Evolutionary conservation across 2,797 vertebrate genomes (phyloP).

Genomic region (Pangasius djambal): DNA sequence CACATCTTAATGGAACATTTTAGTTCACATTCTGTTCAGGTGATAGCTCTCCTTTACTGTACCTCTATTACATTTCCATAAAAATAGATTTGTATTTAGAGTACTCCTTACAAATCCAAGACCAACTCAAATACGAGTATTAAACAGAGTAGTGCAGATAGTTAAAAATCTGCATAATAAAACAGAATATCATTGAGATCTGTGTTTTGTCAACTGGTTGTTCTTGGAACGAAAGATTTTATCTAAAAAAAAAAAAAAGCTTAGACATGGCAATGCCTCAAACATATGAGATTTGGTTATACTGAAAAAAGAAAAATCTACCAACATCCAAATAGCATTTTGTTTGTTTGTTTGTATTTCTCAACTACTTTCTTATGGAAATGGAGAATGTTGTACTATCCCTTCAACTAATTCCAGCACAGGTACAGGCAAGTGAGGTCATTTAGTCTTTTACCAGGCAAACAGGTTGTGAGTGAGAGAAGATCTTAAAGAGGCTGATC

Average conservation of each 20-base stretch:
- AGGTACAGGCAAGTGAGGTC: constrained; percentile 4
- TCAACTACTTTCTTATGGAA: neutral
- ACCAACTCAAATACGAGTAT: neutral
- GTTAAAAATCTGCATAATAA: neutral
- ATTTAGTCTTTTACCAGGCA: constrained; percentile 27
- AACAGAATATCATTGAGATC: neutral
- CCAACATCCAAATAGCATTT: neutral
- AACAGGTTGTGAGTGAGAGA: constrained; percentile 36
- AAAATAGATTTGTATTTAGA: neutral
- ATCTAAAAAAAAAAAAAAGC: neutral
- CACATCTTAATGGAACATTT: neutral
- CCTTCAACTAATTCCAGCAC: constrained; percentile 4
- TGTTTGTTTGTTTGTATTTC: neutral
- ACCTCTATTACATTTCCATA: neutral
- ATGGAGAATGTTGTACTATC: neutral
- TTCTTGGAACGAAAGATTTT: neutral
- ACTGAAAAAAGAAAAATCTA: neutral
- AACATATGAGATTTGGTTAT: neutral
- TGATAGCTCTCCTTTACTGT: neutral
- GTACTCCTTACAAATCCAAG: neutral
- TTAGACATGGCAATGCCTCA: neutral
- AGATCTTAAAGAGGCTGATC: constrained; percentile 41
- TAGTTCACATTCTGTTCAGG: neutral
- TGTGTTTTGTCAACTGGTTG: neutral
- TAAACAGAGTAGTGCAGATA: neutral